Percentiles rank a stretch among this genome's conserved stretches.
Evolutionary conservation across 2,113 vertebrate species (phyloP).

Genomic region (Tragulus kanchil): DNA sequence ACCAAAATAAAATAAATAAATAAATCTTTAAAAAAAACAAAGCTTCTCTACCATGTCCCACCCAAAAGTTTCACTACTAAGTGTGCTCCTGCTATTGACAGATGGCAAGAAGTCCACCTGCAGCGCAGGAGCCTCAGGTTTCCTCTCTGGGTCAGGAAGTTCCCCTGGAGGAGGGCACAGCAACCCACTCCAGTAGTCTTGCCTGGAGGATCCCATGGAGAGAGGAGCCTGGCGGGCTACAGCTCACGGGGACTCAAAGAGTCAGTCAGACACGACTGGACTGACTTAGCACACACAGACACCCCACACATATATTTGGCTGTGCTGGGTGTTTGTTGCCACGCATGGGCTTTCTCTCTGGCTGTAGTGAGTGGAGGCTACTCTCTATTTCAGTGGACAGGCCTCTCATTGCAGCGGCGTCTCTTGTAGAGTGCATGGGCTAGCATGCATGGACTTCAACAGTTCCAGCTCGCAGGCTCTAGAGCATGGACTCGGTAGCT

Average conservation of each 20-base stretch:
- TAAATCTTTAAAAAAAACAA: background rate
- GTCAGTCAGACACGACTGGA: background rate
- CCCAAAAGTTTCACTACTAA: background rate
- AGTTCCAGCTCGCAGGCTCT: background rate
- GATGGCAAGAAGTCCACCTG: background rate
- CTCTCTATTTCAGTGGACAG: background rate
- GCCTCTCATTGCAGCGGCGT: background rate
- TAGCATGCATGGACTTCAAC: background rate
- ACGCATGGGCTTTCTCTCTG: background rate
- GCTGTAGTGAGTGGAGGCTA: background rate
- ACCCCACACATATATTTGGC: background rate
- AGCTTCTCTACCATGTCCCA: background rate
- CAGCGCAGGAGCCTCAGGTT: background rate
- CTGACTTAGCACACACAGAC: background rate
- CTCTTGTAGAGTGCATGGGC: background rate
- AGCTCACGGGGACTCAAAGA: background rate
- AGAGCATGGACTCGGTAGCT: background rate
- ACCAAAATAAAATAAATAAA: too few relatives aligned
- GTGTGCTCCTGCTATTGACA: background rate
- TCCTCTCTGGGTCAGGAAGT: background rate
- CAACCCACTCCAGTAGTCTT: background rate
- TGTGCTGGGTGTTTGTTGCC: background rate
- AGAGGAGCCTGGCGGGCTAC: background rate
- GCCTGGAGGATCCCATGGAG: background rate
- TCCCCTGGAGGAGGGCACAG: background rate